These are phyloP conservation scores for Pseudomyrmex concolor DNA, from an alignment of 1,140 invertebrate genomes.

Conservation along the genomic window DNA sequence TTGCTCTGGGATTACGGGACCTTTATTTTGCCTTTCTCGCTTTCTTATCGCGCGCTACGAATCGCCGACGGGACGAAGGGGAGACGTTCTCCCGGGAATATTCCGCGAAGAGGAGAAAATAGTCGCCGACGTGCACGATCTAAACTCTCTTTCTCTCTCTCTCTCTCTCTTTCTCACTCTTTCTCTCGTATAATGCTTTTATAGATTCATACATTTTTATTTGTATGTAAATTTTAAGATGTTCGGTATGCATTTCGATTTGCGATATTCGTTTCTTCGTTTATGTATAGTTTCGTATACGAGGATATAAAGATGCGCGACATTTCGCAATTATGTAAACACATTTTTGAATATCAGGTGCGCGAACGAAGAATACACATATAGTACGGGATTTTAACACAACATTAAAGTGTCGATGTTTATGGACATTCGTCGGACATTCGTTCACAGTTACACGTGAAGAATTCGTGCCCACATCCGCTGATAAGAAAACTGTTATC, in stretches of 20 bases:
- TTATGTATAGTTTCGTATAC: constrained; percentile 9
- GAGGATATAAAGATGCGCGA: neutral
- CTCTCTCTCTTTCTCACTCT: neutral
- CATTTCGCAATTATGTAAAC: constrained; percentile 34
- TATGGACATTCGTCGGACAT: neutral
- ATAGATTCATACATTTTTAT: constrained; percentile 50
- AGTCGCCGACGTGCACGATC: constrained; percentile 12
- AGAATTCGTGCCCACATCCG: constrained; percentile 1
- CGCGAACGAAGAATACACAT: neutral
- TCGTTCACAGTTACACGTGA: neutral
- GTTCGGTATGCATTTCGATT: constrained; percentile 42
- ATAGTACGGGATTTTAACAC: neutral
- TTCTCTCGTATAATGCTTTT: constrained; percentile 36
- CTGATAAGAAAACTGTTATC: constrained; percentile 47
- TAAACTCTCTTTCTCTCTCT: constrained; percentile 1
- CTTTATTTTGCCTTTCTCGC: constrained; percentile 48
- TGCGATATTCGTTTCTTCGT: constrained; percentile 8
- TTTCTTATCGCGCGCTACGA: constrained; percentile 45
- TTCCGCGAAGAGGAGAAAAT: constrained; percentile 34
- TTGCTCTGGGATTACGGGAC: constrained; percentile 64
- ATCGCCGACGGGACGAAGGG: constrained; percentile 15
- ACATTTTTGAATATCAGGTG: constrained; percentile 21
- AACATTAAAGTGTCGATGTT: constrained; percentile 17
- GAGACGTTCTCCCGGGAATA: constrained; percentile 14
- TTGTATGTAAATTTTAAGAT: constrained; percentile 32